Percentiles rank a stretch among this genome's conserved stretches.
These are phyloP conservation scores for Crotalus tigris DNA, from an alignment of 2,113 vertebrate genomes.

Conservation along the genomic window DNA sequence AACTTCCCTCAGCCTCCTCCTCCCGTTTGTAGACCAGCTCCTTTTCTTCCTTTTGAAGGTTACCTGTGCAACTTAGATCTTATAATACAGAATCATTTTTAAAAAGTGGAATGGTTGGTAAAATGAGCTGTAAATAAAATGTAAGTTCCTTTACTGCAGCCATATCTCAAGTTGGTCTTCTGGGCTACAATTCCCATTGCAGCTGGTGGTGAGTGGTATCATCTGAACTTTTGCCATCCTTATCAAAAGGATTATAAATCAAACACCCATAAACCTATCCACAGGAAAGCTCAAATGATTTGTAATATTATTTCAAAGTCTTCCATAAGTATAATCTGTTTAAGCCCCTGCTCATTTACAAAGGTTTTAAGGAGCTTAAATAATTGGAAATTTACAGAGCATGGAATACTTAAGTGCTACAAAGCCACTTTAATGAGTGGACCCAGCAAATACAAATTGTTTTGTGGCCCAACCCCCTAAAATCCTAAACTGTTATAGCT, in stretches of 20 bases:
- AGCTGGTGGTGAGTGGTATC: not conserved
- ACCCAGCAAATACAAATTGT: not conserved
- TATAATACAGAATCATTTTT: rapidly evolving
- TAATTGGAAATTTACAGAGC: constrained; percentile 14
- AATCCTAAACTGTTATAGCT: not conserved
- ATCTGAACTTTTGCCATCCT: not conserved
- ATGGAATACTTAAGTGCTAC: constrained; percentile 15
- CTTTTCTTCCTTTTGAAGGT: not conserved
- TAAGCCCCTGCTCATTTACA: constrained; percentile 10
- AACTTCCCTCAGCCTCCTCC: not conserved
- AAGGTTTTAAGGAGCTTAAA: constrained; percentile 19
- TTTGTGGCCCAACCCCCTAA: not conserved
- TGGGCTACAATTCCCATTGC: not conserved
- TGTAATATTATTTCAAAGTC: not conserved
- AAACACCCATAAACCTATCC: not conserved
- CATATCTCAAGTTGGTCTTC: not conserved
- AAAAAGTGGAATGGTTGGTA: rapidly evolving
- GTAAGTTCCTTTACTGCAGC: not conserved
- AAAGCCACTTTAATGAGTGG: constrained; percentile 5
- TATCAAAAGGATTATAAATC: not conserved
- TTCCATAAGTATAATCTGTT: constrained; percentile 6
- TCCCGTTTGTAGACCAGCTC: not conserved
- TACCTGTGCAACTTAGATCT: not conserved
- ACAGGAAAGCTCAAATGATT: not conserved
- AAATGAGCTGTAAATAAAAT: not conserved